phyloP scores from a whole-genome alignment of 2,888 invertebrate genomes.

The Erebia palarica region DNA sequence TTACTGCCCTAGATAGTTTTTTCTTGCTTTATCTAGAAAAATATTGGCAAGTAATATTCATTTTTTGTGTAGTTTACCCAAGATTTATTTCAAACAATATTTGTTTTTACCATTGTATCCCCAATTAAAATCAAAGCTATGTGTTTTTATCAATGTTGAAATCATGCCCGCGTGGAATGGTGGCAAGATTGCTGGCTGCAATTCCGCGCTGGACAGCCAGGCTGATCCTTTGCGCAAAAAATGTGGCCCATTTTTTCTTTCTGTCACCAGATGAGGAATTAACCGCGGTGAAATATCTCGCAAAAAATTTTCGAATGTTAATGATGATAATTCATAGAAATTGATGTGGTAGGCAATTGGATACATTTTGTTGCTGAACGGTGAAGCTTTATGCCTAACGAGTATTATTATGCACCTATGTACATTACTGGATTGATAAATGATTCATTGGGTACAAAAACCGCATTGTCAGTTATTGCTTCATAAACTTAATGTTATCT shows the following conservation, averaged over 20 bases:
- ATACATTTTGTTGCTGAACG: background rate
- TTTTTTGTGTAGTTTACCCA: background rate
- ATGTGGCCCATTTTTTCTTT: too few species aligned
- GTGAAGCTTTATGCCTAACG: constrained; percentile 4
- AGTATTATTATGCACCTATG: background rate
- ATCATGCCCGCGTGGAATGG: too few species aligned
- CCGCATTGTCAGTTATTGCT: constrained; percentile 14
- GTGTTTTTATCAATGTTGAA: background rate
- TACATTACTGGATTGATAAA: constrained; percentile 25
- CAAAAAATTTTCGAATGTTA: too few species aligned
- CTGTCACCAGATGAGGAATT: too few species aligned
- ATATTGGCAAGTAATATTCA: constrained; percentile 1
- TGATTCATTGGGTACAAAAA: constrained; percentile 26
- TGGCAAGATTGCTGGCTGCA: too few species aligned
- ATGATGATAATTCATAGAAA: background rate
- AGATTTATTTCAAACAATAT: too few species aligned
- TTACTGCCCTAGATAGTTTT: background rate
- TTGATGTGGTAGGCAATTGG: background rate
- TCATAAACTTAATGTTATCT: background rate
- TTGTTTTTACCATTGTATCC: background rate
- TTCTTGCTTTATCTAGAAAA: background rate
- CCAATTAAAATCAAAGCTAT: background rate
- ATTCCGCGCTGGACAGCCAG: too few species aligned
- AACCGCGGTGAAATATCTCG: too few species aligned
- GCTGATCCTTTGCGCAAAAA: too few species aligned